phyloP scores from a whole-genome alignment of 2,113 vertebrate genomes.

The Microcebus jonahi region DNA sequence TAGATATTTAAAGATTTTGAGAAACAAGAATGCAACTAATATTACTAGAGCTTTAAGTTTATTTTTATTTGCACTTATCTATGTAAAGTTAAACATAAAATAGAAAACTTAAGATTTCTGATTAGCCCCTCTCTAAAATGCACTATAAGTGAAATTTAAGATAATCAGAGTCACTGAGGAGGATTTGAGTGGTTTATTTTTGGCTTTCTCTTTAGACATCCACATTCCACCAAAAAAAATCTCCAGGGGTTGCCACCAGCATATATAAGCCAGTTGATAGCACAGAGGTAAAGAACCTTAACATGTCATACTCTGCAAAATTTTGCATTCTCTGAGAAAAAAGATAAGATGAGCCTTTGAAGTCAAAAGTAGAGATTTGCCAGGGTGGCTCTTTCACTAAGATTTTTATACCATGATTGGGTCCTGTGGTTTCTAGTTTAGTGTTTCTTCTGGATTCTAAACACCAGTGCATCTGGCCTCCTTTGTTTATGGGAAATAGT shows the following conservation, averaged over 20 bases:
- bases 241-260: not conserved
- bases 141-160: not conserved
- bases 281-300: not conserved
- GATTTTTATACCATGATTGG: not conserved
- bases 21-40: slow-evolving; percentile 20
- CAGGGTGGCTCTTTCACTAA: slow-evolving; percentile 22
- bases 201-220: not conserved
- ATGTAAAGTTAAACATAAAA: slow-evolving; percentile 25
- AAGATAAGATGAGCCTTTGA: not conserved
- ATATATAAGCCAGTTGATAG: not conserved
- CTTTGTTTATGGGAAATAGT: slow-evolving; percentile 66
- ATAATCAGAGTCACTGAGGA: not conserved
- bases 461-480: not conserved
- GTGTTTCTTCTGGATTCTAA: slow-evolving; percentile 54
- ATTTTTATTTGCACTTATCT: slow-evolving; percentile 13
- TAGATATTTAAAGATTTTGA: not conserved
- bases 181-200: not conserved
- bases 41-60: not conserved
- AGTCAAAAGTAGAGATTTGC: slow-evolving; percentile 38
- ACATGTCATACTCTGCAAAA: not conserved
- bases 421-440: slow-evolving; percentile 8
- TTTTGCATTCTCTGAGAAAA: not conserved
- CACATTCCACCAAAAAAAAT: slow-evolving; percentile 20
- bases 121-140: slow-evolving; percentile 52
- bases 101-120: slow-evolving; percentile 32